Base-by-base conservation (phyloP, 2,113 vertebrate genomes). In the Hirundichthys speculiger region DNA sequence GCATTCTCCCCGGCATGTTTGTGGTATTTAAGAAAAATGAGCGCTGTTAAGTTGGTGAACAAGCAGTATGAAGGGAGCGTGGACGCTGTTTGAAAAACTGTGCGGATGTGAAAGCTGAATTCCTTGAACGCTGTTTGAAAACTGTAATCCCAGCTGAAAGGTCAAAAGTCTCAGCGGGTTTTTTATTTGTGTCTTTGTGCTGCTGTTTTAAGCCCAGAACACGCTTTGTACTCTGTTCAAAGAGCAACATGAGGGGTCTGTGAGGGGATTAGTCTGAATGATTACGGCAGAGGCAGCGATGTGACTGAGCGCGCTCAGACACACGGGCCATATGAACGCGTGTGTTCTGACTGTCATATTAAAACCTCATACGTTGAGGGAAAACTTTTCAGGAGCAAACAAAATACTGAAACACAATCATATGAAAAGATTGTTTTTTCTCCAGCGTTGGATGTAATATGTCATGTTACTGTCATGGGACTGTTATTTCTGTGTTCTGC, bases 251-350 rank as follows among this genome's bases (percentile, higher is more conserved):
- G 75, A 88, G 90, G 88, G 90, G 88, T 90, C 87, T 90, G 83
- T 89, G 90, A 91, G 88, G 85, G 88, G 90, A 91, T 91, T 91
- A 91, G 87, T 86, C 84, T 87, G 84, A 89, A 89, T 89, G 88
- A 85, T 84, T 85, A 83, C 48, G 80, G 85, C 56, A 48, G 73
- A 83, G 79, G 80, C 63, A 56, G 76, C 55, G 63, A 21, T 65
- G 74, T 82, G 69, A 62, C 69, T 14, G 82, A 65, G 69, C 43
- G 38, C 42, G 51, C 50, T 2, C 48, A 18, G 24, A 47, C 54
- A 45, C 60, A 66, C 46, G n/a, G 18, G 42, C 46, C 45, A 12
- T n/a, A n/a, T n/a, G n/a, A 40, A 42, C 38, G 7, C 15, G 13
- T 5, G 12, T 38, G 65, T 15, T 84, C 34, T 51, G 60, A 45